A percentile compares a stretch with the other conserved stretches of the same genome.
These are phyloP conservation scores for Psittacara wagleri DNA, from an alignment of 2,113 vertebrate species.

Conservation along the genomic window DNA sequence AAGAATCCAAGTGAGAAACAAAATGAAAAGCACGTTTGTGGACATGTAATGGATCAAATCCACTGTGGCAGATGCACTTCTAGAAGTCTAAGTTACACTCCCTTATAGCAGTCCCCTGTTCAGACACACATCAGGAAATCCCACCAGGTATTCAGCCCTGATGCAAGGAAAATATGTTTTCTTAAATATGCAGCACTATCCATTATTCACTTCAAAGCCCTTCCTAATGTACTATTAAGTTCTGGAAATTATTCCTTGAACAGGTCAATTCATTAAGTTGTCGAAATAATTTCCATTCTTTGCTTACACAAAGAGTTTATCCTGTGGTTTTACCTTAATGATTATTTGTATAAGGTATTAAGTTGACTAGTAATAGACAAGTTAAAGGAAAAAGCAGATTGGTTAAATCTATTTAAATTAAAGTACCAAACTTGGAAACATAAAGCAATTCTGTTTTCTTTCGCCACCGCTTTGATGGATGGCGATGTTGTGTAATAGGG, in stretches of 20 bases:
- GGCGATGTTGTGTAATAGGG: background rate
- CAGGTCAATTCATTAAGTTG: background rate
- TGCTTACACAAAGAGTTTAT: background rate
- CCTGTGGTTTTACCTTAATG: background rate
- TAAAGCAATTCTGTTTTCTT: background rate
- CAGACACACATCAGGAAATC: background rate
- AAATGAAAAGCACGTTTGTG: background rate
- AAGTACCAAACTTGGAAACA: background rate
- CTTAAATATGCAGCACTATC: background rate
- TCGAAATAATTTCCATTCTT: background rate
- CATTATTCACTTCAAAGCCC: background rate
- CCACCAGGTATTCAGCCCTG: background rate
- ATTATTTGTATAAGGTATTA: background rate
- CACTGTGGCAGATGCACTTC: background rate
- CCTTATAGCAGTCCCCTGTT: background rate
- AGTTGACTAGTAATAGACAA: background rate
- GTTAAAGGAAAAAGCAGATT: background rate
- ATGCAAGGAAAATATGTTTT: background rate
- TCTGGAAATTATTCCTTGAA: conserved; percentile 24
- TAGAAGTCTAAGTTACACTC: background rate
- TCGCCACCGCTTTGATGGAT: background rate
- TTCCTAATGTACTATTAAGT: background rate
- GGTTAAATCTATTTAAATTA: background rate
- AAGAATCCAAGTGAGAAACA: background rate
- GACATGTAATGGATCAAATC: background rate